phyloP scores from a whole-genome alignment of 2,113 vertebrate species.

The Catagonus wagneri region DNA sequence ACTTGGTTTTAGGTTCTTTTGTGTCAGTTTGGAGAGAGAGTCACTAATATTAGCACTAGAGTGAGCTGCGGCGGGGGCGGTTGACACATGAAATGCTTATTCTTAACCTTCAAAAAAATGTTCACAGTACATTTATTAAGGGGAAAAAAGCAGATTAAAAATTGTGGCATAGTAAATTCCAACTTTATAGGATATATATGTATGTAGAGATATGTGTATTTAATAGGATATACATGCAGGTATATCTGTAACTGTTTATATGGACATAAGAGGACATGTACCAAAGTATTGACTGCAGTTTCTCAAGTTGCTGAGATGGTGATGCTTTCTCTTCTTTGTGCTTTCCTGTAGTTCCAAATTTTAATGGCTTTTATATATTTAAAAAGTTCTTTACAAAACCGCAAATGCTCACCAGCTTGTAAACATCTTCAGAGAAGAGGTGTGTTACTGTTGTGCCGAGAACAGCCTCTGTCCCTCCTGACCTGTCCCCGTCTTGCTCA shows the following conservation, averaged over 20 bases:
- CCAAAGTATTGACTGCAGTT: slow-evolving; percentile 21
- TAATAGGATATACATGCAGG: background rate
- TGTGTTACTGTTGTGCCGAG: background rate
- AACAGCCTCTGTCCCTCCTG: background rate
- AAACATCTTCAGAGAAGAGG: background rate
- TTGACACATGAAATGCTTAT: slow-evolving; percentile 28
- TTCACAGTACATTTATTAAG: slow-evolving; percentile 33
- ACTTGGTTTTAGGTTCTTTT: slow-evolving; percentile 27
- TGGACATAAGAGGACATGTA: background rate
- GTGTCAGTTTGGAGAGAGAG: background rate
- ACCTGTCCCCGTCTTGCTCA: background rate
- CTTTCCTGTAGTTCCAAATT: slow-evolving; percentile 18
- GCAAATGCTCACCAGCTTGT: background rate
- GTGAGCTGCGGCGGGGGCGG: background rate
- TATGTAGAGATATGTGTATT: background rate
- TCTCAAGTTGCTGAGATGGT: slow-evolving; percentile 46
- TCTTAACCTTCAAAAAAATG: background rate
- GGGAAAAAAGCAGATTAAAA: background rate
- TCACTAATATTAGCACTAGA: background rate
- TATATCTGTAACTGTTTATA: background rate
- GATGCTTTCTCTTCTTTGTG: slow-evolving; percentile 21
- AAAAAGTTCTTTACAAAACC: slow-evolving; percentile 14
- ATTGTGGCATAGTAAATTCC: slow-evolving; percentile 8
- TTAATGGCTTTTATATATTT: slow-evolving; percentile 43
- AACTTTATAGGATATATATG: background rate